Percentiles rank a stretch among this genome's conserved stretches.
Evolutionary conservation across 2,113 vertebrate species (phyloP).

Genomic region (Furnarius figulus): DNA sequence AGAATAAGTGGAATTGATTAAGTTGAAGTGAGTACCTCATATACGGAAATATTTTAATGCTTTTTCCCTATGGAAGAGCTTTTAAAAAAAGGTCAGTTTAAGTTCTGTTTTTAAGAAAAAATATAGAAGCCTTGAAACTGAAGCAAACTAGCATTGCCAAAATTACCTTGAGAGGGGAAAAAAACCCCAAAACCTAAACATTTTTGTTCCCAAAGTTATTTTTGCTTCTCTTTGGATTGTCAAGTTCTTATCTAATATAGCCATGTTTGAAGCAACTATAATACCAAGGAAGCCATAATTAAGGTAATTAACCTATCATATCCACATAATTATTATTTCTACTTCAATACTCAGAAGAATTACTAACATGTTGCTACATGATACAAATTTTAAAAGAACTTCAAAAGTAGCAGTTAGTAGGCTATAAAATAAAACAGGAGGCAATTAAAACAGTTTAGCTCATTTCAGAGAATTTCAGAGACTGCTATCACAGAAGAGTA

Average conservation of each 20-base stretch:
- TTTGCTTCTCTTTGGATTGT: neutral
- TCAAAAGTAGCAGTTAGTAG: neutral
- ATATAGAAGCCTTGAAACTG: neutral
- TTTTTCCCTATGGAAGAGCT: neutral
- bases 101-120: neutral
- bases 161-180: neutral
- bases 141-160: neutral
- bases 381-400: neutral
- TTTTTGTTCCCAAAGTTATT: neutral
- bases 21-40: neutral
- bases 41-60: neutral
- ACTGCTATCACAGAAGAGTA: neutral
- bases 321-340: neutral
- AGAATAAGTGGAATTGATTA: neutral
- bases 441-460: conserved; percentile 7
- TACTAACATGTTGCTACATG: conserved; percentile 1
- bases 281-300: conserved; percentile 12
- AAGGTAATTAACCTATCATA: conserved; percentile 46
- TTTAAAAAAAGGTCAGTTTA: neutral
- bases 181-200: neutral
- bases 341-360: neutral
- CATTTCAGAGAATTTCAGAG: neutral
- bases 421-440: conserved; percentile 39
- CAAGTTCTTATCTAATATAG: neutral
- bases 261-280: neutral